phyloP scores from a whole-genome alignment of 1,140 invertebrate species.

The Rhagoletis pomonella region DNA sequence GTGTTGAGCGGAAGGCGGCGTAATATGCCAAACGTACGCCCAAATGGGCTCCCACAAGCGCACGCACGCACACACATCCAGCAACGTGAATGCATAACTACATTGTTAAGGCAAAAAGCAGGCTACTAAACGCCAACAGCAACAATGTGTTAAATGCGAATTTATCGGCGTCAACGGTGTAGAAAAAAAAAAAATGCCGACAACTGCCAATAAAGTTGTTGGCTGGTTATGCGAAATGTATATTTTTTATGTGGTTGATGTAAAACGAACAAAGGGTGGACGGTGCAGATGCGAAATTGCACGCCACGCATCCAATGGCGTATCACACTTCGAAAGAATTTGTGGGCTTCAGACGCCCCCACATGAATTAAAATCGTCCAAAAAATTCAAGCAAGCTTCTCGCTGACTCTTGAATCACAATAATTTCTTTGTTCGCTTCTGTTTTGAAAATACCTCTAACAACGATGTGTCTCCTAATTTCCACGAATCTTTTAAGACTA shows the following conservation, averaged over 20 bases:
- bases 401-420: too few species aligned
- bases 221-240: neutral
- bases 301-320: too few species aligned
- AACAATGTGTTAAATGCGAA: slow-evolving; percentile 36
- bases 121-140: neutral
- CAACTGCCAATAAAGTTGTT: neutral
- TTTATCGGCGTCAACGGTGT: slow-evolving; percentile 10
- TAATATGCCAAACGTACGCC: neutral
- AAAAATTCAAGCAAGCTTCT: too few species aligned
- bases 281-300: too few species aligned
- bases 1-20: neutral
- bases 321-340: too few species aligned
- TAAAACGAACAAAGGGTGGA: too few species aligned
- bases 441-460: too few species aligned
- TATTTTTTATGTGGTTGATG: too few species aligned
- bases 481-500: too few species aligned
- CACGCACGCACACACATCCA: neutral
- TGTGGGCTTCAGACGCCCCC: too few species aligned
- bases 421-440: too few species aligned
- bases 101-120: neutral
- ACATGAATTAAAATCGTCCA: neutral
- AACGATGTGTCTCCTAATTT: too few species aligned
- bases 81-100: neutral
- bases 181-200: slow-evolving; percentile 18
- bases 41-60: neutral